phyloP scores from a whole-genome alignment of 2,113 vertebrate genomes.

The Erpornis zantholeuca region DNA sequence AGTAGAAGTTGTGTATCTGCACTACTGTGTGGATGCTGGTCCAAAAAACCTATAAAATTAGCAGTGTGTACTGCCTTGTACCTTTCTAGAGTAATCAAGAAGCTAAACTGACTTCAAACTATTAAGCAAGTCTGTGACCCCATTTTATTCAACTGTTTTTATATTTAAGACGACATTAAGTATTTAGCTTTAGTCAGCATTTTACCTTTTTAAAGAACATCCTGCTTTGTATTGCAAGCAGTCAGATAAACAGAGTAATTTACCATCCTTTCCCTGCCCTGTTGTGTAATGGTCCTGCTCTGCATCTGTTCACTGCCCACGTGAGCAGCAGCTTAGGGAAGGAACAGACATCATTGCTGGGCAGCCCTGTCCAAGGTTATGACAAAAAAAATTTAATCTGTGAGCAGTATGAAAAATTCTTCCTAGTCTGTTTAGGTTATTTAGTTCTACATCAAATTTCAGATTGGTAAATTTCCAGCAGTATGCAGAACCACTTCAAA shows the following conservation, averaged over 20 bases:
- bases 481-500: neutral
- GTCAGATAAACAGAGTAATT: neutral
- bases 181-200: neutral
- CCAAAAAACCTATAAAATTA: neutral
- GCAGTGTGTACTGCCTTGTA: neutral
- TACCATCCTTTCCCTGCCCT: neutral
- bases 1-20: neutral
- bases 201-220: neutral
- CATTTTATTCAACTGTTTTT: neutral
- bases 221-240: neutral
- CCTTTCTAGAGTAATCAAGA: neutral
- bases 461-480: neutral
- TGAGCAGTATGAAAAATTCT: neutral
- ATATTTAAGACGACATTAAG: neutral
- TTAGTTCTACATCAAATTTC: neutral
- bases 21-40: neutral
- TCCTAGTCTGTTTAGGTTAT: neutral
- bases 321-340: neutral
- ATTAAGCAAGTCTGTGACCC: neutral
- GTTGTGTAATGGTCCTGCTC: neutral
- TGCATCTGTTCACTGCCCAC: neutral
- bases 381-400: neutral
- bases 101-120: neutral
- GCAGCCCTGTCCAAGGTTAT: neutral
- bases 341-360: neutral